Evolutionary conservation across 2,113 vertebrate genomes (phyloP).

Genomic region (Okapia johnstoni): DNA sequence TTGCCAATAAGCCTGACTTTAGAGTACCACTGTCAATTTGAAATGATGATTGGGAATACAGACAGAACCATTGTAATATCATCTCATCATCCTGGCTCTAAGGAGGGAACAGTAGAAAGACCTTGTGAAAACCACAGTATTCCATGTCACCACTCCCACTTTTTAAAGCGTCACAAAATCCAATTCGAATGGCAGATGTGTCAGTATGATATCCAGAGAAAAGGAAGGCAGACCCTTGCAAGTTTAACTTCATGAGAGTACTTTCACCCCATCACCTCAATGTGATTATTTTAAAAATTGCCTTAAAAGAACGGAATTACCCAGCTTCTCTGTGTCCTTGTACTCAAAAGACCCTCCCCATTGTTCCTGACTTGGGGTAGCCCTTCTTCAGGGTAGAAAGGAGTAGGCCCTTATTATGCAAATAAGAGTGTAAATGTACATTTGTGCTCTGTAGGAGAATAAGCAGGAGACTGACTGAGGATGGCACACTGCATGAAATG

Average conservation of each 20-base stretch:
- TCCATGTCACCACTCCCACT: not conserved
- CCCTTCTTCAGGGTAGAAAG: not conserved
- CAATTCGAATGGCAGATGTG: slow-evolving; percentile 7
- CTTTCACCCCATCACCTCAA: slow-evolving; percentile 16
- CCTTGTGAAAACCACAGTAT: not conserved
- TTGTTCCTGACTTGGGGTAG: not conserved
- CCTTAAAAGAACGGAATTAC: slow-evolving; percentile 9
- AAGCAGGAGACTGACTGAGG: not conserved
- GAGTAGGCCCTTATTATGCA: not conserved
- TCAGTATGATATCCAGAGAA: slow-evolving; percentile 24
- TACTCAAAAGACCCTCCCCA: slow-evolving; percentile 1
- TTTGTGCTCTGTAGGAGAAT: not conserved
- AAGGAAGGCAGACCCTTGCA: slow-evolving; percentile 10
- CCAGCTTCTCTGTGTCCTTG: not conserved
- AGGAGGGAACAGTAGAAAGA: slow-evolving; percentile 30
- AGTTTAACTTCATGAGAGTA: slow-evolving; percentile 40
- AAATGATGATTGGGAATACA: slow-evolving; percentile 12
- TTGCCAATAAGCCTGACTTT: slow-evolving; percentile 18
- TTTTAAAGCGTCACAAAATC: slow-evolving; percentile 28
- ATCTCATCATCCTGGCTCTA: not conserved
- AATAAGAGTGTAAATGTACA: slow-evolving; percentile 18
- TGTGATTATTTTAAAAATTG: slow-evolving; percentile 19
- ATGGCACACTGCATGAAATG: not conserved
- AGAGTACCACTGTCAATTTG: not conserved
- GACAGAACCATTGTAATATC: not conserved